These are phyloP conservation scores for Stenchaetothrips biformis DNA, from an alignment of 2,888 invertebrate species.

Conservation along the genomic window DNA sequence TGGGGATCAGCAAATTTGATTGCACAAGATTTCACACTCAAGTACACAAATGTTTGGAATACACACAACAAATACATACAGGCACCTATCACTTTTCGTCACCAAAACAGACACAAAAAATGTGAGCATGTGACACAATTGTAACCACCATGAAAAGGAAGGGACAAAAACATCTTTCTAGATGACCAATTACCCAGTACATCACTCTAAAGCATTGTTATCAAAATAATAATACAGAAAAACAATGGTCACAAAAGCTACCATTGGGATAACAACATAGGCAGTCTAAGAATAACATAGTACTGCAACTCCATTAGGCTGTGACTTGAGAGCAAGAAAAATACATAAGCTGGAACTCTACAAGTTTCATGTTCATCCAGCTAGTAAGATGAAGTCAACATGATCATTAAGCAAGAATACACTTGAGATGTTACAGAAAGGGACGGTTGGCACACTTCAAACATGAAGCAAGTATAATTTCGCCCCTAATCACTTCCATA, in stretches of 20 bases:
- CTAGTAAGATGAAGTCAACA: neutral
- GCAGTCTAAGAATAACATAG: neutral
- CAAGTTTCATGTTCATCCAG: neutral
- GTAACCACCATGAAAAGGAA: neutral
- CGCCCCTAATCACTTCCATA: neutral
- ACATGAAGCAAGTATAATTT: conserved; percentile 1
- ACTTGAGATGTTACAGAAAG: neutral
- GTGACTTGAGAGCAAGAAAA: neutral
- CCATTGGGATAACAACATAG: neutral
- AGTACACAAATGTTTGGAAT: neutral
- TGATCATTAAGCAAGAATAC: neutral
- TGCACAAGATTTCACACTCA: neutral
- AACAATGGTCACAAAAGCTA: neutral
- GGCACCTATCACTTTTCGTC: neutral
- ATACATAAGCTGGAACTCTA: neutral
- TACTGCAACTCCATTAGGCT: neutral
- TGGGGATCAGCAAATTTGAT: conserved; percentile 1
- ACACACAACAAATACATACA: neutral
- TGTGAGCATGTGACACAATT: conserved; percentile 21
- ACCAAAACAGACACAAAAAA: conserved; percentile 1
- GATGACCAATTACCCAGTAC: neutral
- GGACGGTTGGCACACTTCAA: conserved; percentile 21
- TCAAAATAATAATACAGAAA: conserved; percentile 13
- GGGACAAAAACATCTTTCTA: neutral
- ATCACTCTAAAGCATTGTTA: neutral